These are phyloP conservation scores for Drosophila eugracilis DNA, from an alignment of 1,140 invertebrate species.

Conservation along the genomic window DNA sequence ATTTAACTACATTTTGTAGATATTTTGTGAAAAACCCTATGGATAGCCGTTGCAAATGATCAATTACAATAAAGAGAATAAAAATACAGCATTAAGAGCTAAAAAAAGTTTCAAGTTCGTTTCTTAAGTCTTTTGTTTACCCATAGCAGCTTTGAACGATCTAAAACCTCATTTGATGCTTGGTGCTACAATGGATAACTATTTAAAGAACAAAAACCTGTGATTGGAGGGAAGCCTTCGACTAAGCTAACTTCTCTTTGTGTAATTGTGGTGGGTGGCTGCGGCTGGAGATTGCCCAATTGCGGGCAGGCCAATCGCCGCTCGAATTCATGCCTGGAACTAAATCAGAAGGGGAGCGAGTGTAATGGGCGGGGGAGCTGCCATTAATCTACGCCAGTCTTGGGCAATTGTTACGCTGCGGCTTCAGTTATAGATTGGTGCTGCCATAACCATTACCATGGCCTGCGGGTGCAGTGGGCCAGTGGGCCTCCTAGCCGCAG, in stretches of 20 bases:
- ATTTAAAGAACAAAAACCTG: not conserved
- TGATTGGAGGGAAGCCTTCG: not conserved
- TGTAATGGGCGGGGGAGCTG: slow-evolving; percentile 13
- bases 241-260: slow-evolving; percentile 2
- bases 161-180: not conserved
- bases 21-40: not conserved
- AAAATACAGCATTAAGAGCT: no score
- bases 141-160: not conserved
- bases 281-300: slow-evolving; percentile 40
- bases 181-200: not conserved
- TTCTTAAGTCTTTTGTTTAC: not conserved
- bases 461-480: slow-evolving; percentile 2
- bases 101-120: not conserved
- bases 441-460: slow-evolving; percentile 35
- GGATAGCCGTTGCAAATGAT: no score
- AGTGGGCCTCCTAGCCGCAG: slow-evolving; percentile 53
- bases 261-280: slow-evolving; percentile 45
- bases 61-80: no score
- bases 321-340: slow-evolving; percentile 32
- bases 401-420: slow-evolving; percentile 58
- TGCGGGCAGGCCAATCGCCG: slow-evolving; percentile 27
- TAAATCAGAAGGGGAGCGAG: slow-evolving; percentile 14
- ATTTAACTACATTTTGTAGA: not conserved
- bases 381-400: slow-evolving; percentile 66
- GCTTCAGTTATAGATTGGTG: slow-evolving; percentile 36